Evolutionary conservation across 2,888 invertebrate genomes (phyloP), one percentile per base, ranked within the genome.

Genomic region (Drosophila vallismaia): DNA sequence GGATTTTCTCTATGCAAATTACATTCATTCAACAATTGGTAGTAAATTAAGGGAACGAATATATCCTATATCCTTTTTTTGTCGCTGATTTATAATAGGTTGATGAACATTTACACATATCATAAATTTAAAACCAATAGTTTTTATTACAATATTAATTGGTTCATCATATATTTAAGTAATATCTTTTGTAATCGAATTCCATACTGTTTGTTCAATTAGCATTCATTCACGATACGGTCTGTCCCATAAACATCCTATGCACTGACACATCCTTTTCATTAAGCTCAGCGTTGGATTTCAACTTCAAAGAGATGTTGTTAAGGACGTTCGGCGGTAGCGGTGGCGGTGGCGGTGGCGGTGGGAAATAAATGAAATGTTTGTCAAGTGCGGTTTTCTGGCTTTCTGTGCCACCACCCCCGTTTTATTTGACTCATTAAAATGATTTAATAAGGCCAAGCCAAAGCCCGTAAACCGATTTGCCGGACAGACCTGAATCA

Each of bases 381-480:
- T 69, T 71, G 45, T 58, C 66, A 63, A 73, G 69, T 70, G 73
- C 74, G 69, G 69, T 70, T 70, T 50, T n/a, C 53, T 48, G 67
- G 62, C 62, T 66, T 70, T 38, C 52, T 63, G 49, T 7, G 33
- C 26, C 62, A 10, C 36, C 14, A 19, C 31, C n/a, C 8, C 10
- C 50, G 45, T 31, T 40, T 77, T 81, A 71, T 85, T 77, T 87
- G 76, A 55, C 82, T 86, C 84, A 86, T 88, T 82, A 76, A 83
- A 88, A 79, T 79, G 69, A 79, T 86, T 86, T 83, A 86, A 83
- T 77, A 83, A 67, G 72, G 73, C 56, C 57, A 38, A 54, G 53
- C 58, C 42, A 67, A 49, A 51, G 46, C 48, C 66, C 69, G 52
- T 31, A 55, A 72, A 54, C 66, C 51, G 40, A 66, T 66, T 68